phyloP scores from a whole-genome alignment of 2,797 vertebrate genomes.

The Sylvia borin region DNA sequence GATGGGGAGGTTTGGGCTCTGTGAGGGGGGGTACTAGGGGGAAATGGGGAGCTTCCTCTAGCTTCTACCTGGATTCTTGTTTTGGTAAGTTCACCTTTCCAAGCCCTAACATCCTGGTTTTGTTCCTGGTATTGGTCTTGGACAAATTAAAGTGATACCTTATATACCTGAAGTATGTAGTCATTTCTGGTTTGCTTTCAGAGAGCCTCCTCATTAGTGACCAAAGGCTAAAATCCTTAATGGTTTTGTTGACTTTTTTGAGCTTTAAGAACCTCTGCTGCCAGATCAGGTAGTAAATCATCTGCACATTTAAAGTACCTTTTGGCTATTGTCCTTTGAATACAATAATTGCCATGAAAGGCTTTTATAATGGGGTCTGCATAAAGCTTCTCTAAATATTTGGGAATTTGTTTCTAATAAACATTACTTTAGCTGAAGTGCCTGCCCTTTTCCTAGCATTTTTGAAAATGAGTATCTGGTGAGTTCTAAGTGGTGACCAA shows the following conservation, averaged over 20 bases:
- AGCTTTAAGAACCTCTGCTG: not conserved
- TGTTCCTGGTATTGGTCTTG: not conserved
- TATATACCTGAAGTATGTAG: not conserved
- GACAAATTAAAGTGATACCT: not conserved
- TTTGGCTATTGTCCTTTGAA: not conserved
- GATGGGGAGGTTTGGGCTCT: not conserved
- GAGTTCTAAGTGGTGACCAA: not conserved
- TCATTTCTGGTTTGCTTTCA: not conserved
- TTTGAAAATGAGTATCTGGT: not conserved
- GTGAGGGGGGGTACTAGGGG: not conserved
- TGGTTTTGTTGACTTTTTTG: not conserved
- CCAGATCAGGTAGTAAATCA: not conserved
- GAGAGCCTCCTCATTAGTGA: not conserved
- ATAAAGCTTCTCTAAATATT: not conserved
- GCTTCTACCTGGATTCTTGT: not conserved
- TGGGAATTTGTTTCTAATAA: not conserved
- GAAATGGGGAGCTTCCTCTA: not conserved
- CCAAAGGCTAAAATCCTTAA: not conserved
- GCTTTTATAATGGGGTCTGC: not conserved
- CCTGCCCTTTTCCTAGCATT: not conserved
- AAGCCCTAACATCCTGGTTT: fast-evolving
- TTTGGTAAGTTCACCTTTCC: not conserved
- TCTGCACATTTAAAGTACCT: not conserved
- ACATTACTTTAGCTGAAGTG: not conserved
- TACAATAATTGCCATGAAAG: not conserved